A percentile compares a stretch with the other conserved stretches of the same genome.
phyloP scores from a whole-genome alignment of 2,888 invertebrate species.

The Noctua janthina region DNA sequence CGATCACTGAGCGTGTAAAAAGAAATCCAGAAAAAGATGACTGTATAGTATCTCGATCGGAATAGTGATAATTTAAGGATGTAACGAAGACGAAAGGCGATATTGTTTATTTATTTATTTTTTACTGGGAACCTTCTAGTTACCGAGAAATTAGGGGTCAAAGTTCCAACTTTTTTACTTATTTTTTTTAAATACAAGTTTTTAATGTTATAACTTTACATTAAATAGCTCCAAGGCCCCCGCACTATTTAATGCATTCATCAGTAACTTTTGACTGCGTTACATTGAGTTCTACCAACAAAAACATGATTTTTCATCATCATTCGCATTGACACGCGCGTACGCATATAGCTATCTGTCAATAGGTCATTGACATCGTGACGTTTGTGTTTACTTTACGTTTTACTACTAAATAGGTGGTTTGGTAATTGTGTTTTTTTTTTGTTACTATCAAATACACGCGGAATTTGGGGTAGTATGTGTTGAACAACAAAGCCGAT shows the following conservation, averaged over 20 bases:
- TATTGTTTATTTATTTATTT: no score
- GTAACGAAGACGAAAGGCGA: no score
- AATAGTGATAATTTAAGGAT: background rate
- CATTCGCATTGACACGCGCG: conserved; percentile 40
- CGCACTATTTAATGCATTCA: no score
- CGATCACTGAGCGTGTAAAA: background rate
- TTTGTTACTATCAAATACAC: background rate
- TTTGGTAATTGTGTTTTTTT: background rate
- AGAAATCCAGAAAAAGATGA: background rate
- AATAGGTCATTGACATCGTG: conserved; percentile 65
- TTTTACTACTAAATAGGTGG: background rate
- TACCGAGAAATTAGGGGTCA: no score
- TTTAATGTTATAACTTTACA: no score
- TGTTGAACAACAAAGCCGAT: background rate
- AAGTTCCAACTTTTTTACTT: no score
- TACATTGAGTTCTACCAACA: no score
- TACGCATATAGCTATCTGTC: conserved; percentile 48
- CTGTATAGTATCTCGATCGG: background rate
- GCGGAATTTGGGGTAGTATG: background rate
- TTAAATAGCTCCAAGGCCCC: no score
- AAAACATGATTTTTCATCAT: no score
- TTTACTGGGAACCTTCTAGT: no score
- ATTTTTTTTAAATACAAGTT: no score
- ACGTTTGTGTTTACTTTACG: conserved; percentile 51
- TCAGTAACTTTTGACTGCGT: no score